These are phyloP conservation scores for Perca schrenkii DNA, from an alignment of 2,113 vertebrate species.

Conservation along the genomic window DNA sequence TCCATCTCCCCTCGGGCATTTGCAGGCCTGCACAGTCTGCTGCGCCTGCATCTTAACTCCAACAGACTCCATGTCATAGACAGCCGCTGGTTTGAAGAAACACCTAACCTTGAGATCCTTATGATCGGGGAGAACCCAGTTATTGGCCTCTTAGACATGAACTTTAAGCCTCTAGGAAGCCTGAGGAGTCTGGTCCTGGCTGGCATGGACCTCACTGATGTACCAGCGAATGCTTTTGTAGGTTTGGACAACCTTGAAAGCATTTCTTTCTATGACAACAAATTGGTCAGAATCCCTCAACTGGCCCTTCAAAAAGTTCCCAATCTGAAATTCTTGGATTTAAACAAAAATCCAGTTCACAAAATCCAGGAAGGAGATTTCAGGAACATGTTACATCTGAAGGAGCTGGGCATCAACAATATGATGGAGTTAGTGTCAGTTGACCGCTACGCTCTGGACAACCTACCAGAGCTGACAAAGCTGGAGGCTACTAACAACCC, in stretches of 20 bases:
- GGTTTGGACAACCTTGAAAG: conserved; percentile 96
- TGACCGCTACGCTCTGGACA: conserved; percentile 93
- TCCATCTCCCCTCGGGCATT: conserved; percentile 93
- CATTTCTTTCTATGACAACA: conserved; percentile 98
- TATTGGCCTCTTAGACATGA: conserved; percentile 95
- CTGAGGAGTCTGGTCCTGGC: conserved; percentile 95
- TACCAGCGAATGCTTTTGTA: conserved; percentile 93
- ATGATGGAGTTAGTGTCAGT: conserved; percentile 96
- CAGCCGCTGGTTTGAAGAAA: conserved; percentile 95
- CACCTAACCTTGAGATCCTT: conserved; percentile 95
- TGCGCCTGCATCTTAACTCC: conserved; percentile 97
- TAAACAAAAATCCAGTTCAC: conserved; percentile 97
- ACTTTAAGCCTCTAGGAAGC: conserved; percentile 93
- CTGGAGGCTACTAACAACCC: conserved; percentile 98
- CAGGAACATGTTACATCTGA: conserved; percentile 93
- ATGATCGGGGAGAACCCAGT: conserved; percentile 99
- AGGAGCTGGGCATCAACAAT: conserved; percentile 97
- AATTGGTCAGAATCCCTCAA: conserved; percentile 92
- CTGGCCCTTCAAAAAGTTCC: conserved; percentile 94
- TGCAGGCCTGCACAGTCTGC: conserved; percentile 90
- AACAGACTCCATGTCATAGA: conserved; percentile 94
- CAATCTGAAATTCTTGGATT: conserved; percentile 96
- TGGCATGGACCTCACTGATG: conserved; percentile 95
- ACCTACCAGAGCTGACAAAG: conserved; percentile 96
- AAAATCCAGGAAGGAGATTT: conserved; percentile 98